Base-by-base conservation (phyloP, 2,113 vertebrate genomes). In the Scomber colias region DNA sequence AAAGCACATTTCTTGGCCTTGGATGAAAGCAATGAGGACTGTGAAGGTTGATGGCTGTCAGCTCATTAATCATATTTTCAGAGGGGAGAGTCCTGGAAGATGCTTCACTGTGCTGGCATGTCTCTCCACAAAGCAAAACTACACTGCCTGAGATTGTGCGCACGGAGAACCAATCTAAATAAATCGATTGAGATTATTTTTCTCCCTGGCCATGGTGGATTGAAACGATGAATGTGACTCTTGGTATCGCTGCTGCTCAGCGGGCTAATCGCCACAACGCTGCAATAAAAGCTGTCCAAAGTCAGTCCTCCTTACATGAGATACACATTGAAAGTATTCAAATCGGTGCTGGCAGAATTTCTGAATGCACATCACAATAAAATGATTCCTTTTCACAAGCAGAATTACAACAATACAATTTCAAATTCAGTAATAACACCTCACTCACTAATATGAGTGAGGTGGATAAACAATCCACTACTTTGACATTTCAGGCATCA, bases 21-120 rank as follows among this genome's bases (percentile, higher is more conserved):
- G 67, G 87, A 93, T 90, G 84, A 92, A 90, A 87, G 81, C 67
- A 57, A 30, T 54, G 55, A 79, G 79, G 48, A 64, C 61, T 85
- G 71, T 88, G 81, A 86, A 72, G 81, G 83, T 85, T 90, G 90
- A 86, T 80, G 79, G 71, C 83, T 87, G 81, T 91, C 89, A 89
- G 62, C 64, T 90, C 72, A 91, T 94, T 93, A 90, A 90, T 92
- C 90, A 90, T 76, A 74, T 85, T 89, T 89, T 84, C 81, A 75
- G 70, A 21, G 75, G 53, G 53, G 64, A 69, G 55, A 46, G 48
- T 64, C 55, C 46, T 77, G 65, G 62, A 75, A 75, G 73, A 83
- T 35, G 55, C 50, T 30, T 78, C 62, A 40, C 71, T 70, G 49
- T 73, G 82, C 74, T 75, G 51, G 62, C 72, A 59, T 64, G 61